A percentile compares a stretch with the other conserved stretches of the same genome.
Evolutionary conservation across 2,113 vertebrate species (phyloP).

Genomic region (Thalassarche chlororhynchos): DNA sequence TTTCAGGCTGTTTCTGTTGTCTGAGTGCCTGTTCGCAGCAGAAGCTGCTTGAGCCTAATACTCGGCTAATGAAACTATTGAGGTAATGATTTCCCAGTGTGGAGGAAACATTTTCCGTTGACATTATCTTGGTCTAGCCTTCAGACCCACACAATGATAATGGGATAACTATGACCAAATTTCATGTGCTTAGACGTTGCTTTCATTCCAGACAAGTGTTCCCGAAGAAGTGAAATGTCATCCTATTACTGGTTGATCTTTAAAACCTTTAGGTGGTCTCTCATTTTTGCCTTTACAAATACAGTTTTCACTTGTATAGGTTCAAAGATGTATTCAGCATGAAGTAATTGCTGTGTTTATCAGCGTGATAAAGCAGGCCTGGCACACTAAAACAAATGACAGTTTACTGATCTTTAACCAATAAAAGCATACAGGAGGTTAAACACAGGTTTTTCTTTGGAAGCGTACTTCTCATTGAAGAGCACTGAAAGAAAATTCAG

Average conservation of each 20-base stretch:
- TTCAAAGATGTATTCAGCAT: neutral
- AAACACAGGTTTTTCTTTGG: neutral
- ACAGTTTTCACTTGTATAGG: accelerated
- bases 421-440: neutral
- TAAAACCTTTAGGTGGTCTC: neutral
- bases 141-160: neutral
- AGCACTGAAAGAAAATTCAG: neutral
- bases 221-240: neutral
- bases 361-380: neutral
- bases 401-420: neutral
- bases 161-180: neutral
- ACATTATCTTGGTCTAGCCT: neutral
- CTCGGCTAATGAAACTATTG: neutral
- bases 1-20: neutral
- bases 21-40: neutral
- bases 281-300: neutral
- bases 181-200: neutral
- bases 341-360: neutral
- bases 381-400: neutral
- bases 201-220: neutral
- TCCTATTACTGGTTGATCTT: neutral
- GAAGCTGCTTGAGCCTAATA: neutral
- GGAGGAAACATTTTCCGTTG: neutral
- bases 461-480: neutral
- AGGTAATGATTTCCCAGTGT: neutral